These are phyloP conservation scores for Uropsilus gracilis DNA, from an alignment of 2,113 vertebrate genomes.

Conservation along the genomic window DNA sequence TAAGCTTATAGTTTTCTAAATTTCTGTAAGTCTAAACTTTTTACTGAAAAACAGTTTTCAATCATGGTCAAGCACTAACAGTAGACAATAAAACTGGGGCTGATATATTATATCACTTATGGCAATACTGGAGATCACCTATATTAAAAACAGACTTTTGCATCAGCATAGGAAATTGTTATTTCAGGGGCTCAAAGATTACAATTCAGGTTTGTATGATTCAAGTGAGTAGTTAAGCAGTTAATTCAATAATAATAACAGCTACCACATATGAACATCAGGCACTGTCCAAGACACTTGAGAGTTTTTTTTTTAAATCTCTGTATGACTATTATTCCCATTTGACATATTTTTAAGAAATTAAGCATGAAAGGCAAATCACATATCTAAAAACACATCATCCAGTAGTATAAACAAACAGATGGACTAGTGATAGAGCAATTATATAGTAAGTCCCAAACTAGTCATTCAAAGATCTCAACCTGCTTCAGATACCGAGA, in stretches of 20 bases:
- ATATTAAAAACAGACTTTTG: constrained; percentile 51
- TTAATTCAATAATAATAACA: constrained; percentile 35
- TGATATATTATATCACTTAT: not conserved
- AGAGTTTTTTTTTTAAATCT: constrained; percentile 3
- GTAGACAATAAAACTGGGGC: not conserved
- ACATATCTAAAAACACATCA: not conserved
- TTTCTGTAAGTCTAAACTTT: not conserved
- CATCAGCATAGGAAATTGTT: constrained; percentile 15
- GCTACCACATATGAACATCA: not conserved
- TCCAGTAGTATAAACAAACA: not conserved
- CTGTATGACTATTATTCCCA: not conserved
- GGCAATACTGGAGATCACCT: not conserved
- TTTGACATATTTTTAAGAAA: constrained; percentile 1
- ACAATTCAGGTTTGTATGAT: not conserved
- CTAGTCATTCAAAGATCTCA: not conserved
- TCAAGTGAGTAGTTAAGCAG: constrained; percentile 24
- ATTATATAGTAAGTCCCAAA: not conserved
- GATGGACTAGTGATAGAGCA: not conserved
- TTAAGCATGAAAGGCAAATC: not conserved
- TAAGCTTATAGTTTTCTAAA: not conserved
- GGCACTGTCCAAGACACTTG: not conserved
- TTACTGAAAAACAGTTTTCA: constrained; percentile 25
- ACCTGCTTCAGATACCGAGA: not conserved
- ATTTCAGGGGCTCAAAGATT: constrained; percentile 3
- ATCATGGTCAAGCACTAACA: not conserved